Conservation (phyloP, 2,888 invertebrate genomes). For the Sabatieria punctata region DNA sequence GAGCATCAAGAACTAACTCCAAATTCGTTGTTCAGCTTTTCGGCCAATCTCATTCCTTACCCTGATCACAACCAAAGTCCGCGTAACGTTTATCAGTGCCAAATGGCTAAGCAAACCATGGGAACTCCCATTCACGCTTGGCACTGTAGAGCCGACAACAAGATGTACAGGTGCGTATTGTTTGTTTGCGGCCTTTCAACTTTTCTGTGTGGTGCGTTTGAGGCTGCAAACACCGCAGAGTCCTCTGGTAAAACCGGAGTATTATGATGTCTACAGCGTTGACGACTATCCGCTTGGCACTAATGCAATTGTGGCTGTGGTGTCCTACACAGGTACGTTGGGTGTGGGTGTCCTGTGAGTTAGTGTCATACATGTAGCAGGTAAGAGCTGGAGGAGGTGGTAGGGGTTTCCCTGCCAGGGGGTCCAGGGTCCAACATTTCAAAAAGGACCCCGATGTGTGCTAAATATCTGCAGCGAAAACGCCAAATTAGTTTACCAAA, state of each 20-base stretch:
- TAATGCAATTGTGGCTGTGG: slow-evolving; percentile 92
- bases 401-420: too few species aligned
- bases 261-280: slow-evolving; percentile 65
- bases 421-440: too few species aligned
- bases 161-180: slow-evolving; percentile 84
- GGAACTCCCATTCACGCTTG: slow-evolving; percentile 66
- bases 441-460: too few species aligned
- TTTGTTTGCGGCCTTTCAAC: too few species aligned
- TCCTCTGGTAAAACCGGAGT: slow-evolving; percentile 68
- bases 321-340: slow-evolving; percentile 94
- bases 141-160: slow-evolving; percentile 62
- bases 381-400: too few species aligned
- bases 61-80: slow-evolving; percentile 97
- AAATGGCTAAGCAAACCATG: slow-evolving; percentile 99
- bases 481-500: too few species aligned
- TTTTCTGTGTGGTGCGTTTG: too few species aligned
- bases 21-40: slow-evolving; percentile 70
- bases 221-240: slow-evolving; percentile 68
- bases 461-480: too few species aligned
- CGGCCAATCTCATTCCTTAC: slow-evolving; percentile 85
- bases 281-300: slow-evolving; percentile 91
- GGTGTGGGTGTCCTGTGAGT: too few species aligned
- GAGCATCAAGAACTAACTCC: slow-evolving; percentile 69
- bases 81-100: slow-evolving; percentile 97
- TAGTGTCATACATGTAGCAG: too few species aligned